Base-by-base conservation (phyloP, 1,140 invertebrate species). In the Alviniconcha marisindica region DNA sequence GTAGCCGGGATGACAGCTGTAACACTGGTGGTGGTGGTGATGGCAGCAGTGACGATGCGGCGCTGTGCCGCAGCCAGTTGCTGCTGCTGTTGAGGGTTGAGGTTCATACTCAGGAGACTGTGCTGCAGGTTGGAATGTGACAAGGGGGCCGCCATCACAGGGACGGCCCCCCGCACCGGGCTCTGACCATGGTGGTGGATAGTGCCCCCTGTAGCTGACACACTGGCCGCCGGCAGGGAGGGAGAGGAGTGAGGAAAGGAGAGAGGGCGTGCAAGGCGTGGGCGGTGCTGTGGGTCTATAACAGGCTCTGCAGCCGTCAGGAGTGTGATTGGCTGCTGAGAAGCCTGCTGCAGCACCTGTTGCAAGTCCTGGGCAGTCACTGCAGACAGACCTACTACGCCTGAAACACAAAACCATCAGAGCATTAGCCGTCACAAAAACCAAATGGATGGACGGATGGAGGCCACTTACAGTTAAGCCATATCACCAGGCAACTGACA, bases 101-200 rank as follows among this genome's bases (percentile, higher is more conserved):
- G 63, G 78, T 81, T 86, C 85, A 86, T 89, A 78, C 56, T 81
- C 18, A 83, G 63, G 76, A 84, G 63, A 51, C 84, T 86, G 42
- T 86, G 87, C 69, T 84, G 83, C 60, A 89, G 86, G 87, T 88
- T 90, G 88, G 91, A 86, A 80, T 80, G 78, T 69, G 78, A 69
- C 78, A 69, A 31, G 78, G 78, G 66, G 31, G 78, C 24, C 15
- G 78, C 38, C 51, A 78, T 36, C n/a, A 88, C 79, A 83, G 88
- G 87, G 79, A 86, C 77, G 66, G 87, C 86, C 73, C 85, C 86
- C 73, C 87, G 77, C 51, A 85, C 77, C 74, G 89, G 86, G 87
- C 86, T 89, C 77, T 88, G 90, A 87, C 90, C 90, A 86, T 86
- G 88, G 86, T 92, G 91, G 83, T 92, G 90, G 81, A 92, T 87